phyloP scores from a whole-genome alignment of 2,888 invertebrate genomes.

The Drosophila limbata region DNA sequence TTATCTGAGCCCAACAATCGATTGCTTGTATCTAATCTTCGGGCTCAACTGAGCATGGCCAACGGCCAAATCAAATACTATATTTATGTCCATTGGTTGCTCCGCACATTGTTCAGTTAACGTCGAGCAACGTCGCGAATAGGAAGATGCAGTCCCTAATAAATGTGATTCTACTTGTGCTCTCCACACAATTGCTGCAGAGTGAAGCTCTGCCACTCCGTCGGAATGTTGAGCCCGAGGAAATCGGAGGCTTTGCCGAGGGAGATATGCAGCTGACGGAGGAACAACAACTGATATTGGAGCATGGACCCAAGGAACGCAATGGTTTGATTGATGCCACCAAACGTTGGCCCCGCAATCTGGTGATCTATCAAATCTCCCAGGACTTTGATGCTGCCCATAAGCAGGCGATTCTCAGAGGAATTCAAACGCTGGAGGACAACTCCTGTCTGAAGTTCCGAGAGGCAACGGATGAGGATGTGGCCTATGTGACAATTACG shows the following conservation, averaged over 20 bases:
- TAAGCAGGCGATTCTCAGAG: constrained; percentile 87
- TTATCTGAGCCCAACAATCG: constrained; percentile 46
- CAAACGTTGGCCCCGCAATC: constrained; percentile 88
- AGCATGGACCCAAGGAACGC: constrained; percentile 72
- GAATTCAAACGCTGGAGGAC: constrained; percentile 90
- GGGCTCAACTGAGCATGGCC: constrained; percentile 7
- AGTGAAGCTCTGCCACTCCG: constrained; percentile 30
- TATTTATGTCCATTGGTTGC: constrained; percentile 45
- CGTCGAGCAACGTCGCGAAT: constrained; percentile 45
- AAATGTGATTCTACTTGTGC: constrained; percentile 27
- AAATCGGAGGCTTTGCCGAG: constrained; percentile 90
- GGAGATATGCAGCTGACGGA: constrained; percentile 90
- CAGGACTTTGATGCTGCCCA: constrained; percentile 85
- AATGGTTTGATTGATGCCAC: constrained; percentile 88
- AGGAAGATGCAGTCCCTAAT: constrained; percentile 47
- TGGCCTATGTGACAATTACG: constrained; percentile 69
- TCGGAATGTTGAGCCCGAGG: constrained; percentile 88
- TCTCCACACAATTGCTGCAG: constrained; percentile 28
- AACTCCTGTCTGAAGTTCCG: constrained; percentile 90
- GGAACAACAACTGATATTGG: constrained; percentile 54
- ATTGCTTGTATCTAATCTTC: constrained; percentile 53
- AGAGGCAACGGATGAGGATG: constrained; percentile 86
- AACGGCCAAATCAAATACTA: constrained; percentile 38
- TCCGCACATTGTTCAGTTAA: constrained; percentile 33
- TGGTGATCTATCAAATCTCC: constrained; percentile 87